Percentiles rank a stretch among this genome's conserved stretches.
These are phyloP conservation scores for Neopelma chrysocephalum DNA, from an alignment of 2,797 vertebrate genomes.

Conservation along the genomic window DNA sequence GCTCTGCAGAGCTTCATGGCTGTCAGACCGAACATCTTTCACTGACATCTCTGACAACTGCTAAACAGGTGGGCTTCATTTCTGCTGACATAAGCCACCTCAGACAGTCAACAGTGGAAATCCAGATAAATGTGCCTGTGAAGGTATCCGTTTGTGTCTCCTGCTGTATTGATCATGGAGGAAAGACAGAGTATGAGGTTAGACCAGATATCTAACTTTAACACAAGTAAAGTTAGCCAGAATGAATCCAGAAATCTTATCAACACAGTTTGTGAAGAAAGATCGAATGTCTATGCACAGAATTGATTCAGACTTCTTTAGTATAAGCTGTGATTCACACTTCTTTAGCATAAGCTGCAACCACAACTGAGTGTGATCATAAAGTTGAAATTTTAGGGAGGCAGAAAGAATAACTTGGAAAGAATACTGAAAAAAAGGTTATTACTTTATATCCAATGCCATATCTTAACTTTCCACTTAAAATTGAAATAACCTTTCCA, in stretches of 20 bases:
- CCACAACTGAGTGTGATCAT: background rate
- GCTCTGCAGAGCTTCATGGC: background rate
- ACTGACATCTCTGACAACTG: background rate
- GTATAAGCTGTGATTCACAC: background rate
- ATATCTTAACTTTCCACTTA: background rate
- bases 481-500: background rate
- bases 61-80: constrained; percentile 3
- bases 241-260: constrained; percentile 1
- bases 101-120: background rate
- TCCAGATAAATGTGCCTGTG: background rate
- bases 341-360: background rate
- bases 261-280: background rate
- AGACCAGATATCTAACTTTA: background rate
- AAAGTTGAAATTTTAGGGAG: background rate
- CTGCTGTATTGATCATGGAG: background rate
- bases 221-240: background rate
- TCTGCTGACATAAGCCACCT: background rate
- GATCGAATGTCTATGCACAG: background rate
- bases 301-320: background rate
- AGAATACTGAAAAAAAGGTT: background rate
- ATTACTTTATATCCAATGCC: background rate
- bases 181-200: background rate
- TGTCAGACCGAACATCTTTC: background rate
- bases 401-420: background rate
- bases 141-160: background rate